phyloP scores from a whole-genome alignment of 2,888 invertebrate species.

The Lampropteryx suffumata region DNA sequence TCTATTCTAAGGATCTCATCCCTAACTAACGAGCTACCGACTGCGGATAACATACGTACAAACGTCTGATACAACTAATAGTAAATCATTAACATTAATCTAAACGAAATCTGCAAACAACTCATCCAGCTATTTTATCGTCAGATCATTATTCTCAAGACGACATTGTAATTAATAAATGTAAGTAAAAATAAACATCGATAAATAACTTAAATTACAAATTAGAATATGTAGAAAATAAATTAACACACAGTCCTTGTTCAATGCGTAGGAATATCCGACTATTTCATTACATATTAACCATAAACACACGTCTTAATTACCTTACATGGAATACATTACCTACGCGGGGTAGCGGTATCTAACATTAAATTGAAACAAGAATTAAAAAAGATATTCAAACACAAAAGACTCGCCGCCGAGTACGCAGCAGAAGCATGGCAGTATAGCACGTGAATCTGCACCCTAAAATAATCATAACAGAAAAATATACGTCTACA shows the following conservation, averaged over 20 bases:
- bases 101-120: conserved; percentile 62
- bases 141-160: conserved; percentile 67
- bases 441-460: conserved; percentile 77
- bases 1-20: conserved; percentile 49
- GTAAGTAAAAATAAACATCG: conserved; percentile 59
- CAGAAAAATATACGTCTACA: conserved; percentile 54
- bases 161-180: conserved; percentile 56
- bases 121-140: conserved; percentile 55
- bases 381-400: conserved; percentile 54
- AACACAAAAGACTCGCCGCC: conserved; percentile 64
- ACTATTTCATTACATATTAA: conserved; percentile 65
- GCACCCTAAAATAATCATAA: conserved; percentile 74
- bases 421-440: conserved; percentile 77
- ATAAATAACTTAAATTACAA: conserved; percentile 77
- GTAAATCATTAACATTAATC: conserved; percentile 52
- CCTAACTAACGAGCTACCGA: conserved; percentile 50
- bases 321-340: conserved; percentile 77
- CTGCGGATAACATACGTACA: conserved; percentile 53
- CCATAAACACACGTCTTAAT: conserved; percentile 73
- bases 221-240: conserved; percentile 66
- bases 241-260: conserved; percentile 80
- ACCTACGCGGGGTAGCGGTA: conserved; percentile 69
- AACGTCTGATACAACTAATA: conserved; percentile 49
- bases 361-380: conserved; percentile 62
- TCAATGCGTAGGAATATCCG: conserved; percentile 72